These are phyloP conservation scores for Eugnorisma glareosa DNA, from an alignment of 2,888 invertebrate species.

Conservation along the genomic window DNA sequence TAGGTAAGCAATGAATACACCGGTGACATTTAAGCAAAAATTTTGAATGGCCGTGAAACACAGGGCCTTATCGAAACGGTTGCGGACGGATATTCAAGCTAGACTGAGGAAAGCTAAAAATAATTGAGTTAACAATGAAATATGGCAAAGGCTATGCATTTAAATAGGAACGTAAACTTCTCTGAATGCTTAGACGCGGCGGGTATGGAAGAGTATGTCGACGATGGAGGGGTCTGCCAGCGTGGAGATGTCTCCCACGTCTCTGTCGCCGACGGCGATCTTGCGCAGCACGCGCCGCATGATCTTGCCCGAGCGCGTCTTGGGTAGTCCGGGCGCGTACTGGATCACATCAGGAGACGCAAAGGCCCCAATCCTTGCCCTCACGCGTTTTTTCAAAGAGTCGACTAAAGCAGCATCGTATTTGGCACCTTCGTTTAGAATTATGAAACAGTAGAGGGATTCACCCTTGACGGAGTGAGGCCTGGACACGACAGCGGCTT, in stretches of 20 bases:
- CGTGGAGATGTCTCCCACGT: conserved; percentile 98
- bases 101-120: conserved; percentile 56
- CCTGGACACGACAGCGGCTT: conserved; percentile 98
- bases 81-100: conserved; percentile 66
- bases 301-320: conserved; percentile 99
- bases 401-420: conserved; percentile 93
- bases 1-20: conserved; percentile 31
- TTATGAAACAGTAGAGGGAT: conserved; percentile 99
- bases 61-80: conserved; percentile 41
- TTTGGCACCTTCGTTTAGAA: conserved; percentile 94
- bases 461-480: conserved; percentile 99
- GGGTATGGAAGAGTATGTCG: conserved; percentile 92
- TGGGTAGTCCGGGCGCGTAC: conserved; percentile 97
- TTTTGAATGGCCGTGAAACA: conserved; percentile 41
- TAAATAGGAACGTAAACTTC: conserved; percentile 54
- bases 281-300: conserved; percentile 98
- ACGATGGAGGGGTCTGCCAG: conserved; percentile 98
- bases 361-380: conserved; percentile 98
- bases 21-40: conserved; percentile 36
- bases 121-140: conserved; percentile 29
- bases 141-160: conserved; percentile 38
- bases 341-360: conserved; percentile 98
- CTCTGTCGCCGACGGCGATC: conserved; percentile 96
- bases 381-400: conserved; percentile 94
- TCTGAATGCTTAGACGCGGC: conserved; percentile 35